Evolutionary conservation across 2,113 vertebrate species (phyloP).

Genomic region (Ophthalmotilapia sp.): DNA sequence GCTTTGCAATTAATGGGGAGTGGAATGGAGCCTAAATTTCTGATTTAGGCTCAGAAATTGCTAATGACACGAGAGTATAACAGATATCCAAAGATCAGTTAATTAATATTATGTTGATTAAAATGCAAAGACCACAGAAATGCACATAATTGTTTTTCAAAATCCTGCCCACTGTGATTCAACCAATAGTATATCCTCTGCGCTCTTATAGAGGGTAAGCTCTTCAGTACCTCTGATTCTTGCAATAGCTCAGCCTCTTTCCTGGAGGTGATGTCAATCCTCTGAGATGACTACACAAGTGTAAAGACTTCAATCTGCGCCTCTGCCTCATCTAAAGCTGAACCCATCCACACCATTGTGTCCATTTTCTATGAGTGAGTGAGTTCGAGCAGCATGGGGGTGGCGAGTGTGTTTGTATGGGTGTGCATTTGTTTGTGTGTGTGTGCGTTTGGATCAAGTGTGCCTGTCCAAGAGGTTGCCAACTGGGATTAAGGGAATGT

Average conservation of each 20-base stretch:
- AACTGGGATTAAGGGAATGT: slow-evolving; percentile 64
- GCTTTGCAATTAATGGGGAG: not conserved
- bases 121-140: not conserved
- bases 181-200: not conserved
- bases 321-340: slow-evolving; percentile 25
- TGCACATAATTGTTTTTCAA: not conserved
- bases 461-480: slow-evolving; percentile 71
- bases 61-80: not conserved
- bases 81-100: not conserved
- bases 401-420: not conserved
- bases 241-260: not conserved
- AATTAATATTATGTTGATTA: not conserved
- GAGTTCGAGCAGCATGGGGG: slow-evolving; percentile 1
- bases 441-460: not conserved
- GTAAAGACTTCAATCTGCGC: slow-evolving; percentile 34
- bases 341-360: slow-evolving; percentile 48
- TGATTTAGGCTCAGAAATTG: not conserved
- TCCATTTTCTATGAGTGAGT: slow-evolving; percentile 37
- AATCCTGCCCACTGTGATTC: not conserved
- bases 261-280: slow-evolving; percentile 37
- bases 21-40: not conserved
- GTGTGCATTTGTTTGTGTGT: not conserved
- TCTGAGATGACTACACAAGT: slow-evolving; percentile 3
- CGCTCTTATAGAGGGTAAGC: not conserved
- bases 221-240: not conserved